phyloP scores from a whole-genome alignment of 2,113 vertebrate species.

The Bos taurus region DNA sequence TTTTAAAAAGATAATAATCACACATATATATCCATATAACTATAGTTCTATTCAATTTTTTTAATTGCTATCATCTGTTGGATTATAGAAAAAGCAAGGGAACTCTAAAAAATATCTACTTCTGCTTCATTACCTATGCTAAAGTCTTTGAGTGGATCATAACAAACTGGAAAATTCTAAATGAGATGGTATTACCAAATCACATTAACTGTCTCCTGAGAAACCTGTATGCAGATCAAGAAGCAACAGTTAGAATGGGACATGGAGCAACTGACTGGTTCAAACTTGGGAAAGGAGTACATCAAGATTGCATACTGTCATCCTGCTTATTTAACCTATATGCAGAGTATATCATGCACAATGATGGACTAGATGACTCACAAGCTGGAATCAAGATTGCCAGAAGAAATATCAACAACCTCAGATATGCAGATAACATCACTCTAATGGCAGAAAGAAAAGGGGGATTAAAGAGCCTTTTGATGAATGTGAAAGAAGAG shows the following conservation, averaged over 20 bases:
- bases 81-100: not conserved
- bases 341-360: not conserved
- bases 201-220: not conserved
- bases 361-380: not conserved
- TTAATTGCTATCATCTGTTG: not conserved
- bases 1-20: not conserved
- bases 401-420: not conserved
- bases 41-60: not conserved
- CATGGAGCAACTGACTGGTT: not conserved
- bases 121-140: not conserved
- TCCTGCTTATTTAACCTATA: not conserved
- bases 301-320: not conserved
- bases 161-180: not conserved
- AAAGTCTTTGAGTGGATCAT: not conserved
- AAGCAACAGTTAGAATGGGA: accelerated
- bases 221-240: not conserved
- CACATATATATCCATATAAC: not conserved
- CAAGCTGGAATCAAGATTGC: not conserved
- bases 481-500: not conserved
- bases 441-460: not conserved
- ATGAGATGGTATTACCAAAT: not conserved
- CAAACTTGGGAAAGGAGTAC: not conserved
- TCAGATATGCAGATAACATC: not conserved
- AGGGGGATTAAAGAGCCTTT: not conserved
- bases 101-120: not conserved